A percentile compares a stretch with the other conserved stretches of the same genome.
Evolutionary conservation across 2,113 vertebrate genomes (phyloP).

Genomic region (Antechinus flavipes): DNA sequence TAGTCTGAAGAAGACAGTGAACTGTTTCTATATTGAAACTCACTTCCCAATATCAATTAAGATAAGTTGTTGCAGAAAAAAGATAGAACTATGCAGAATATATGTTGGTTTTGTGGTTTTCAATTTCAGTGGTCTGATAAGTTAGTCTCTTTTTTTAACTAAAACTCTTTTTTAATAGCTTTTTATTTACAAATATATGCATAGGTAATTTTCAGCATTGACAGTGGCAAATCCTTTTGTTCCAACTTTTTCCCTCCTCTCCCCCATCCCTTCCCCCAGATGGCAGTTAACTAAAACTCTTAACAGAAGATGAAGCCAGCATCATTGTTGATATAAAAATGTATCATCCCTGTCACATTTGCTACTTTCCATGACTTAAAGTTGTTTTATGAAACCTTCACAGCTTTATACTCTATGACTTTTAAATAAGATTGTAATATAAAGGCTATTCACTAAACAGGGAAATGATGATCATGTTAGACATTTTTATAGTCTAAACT

Average conservation of each 20-base stretch:
- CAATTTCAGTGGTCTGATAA: not conserved
- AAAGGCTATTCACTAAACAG: slow-evolving; percentile 2
- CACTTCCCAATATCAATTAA: not conserved
- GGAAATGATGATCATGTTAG: slow-evolving; percentile 17
- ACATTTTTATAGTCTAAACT: not conserved
- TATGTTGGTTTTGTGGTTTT: not conserved
- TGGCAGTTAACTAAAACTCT: not conserved
- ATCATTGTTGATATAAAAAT: slow-evolving; percentile 20
- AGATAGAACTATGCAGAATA: not conserved
- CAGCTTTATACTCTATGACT: not conserved
- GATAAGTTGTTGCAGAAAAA: not conserved
- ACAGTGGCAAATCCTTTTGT: too few relatives aligned
- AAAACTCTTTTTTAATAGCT: too few relatives aligned
- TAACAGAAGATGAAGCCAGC: not conserved
- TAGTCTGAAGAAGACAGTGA: not conserved
- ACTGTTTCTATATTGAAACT: not conserved
- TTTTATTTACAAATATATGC: too few relatives aligned
- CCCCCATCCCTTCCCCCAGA: too few relatives aligned
- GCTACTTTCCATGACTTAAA: slow-evolving; percentile 9
- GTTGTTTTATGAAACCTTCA: not conserved
- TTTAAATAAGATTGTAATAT: not conserved
- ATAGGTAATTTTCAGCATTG: too few relatives aligned
- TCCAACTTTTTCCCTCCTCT: too few relatives aligned
- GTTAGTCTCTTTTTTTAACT: not conserved
- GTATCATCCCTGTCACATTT: not conserved